phyloP scores from a whole-genome alignment of 2,888 invertebrate genomes.

The Ectobius pallidus region DNA sequence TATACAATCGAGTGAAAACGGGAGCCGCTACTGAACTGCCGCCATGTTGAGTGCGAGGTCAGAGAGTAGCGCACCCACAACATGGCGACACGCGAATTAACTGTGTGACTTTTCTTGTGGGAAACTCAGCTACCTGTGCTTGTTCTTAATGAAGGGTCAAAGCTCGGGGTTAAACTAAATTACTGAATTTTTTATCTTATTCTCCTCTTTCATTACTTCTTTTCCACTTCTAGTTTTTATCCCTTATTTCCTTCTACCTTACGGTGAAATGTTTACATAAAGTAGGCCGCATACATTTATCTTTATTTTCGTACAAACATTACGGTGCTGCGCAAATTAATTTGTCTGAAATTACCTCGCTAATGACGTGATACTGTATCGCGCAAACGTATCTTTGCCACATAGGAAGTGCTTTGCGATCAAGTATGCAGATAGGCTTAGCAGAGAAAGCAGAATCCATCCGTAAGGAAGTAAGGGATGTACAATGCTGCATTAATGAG shows the following conservation, averaged over 20 bases:
- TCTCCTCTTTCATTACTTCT: too few relatives aligned
- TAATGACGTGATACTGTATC: constrained; percentile 23
- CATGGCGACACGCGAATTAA: constrained; percentile 26
- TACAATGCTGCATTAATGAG: too few relatives aligned
- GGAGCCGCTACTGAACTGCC: too few relatives aligned
- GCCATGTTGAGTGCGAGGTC: constrained; percentile 22
- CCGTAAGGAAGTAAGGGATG: too few relatives aligned
- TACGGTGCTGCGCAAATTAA: background rate
- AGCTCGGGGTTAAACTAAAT: constrained; percentile 20
- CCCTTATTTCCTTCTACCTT: background rate
- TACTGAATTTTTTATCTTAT: background rate
- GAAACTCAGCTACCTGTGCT: constrained; percentile 22
- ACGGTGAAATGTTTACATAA: background rate
- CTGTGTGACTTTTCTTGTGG: constrained; percentile 40
- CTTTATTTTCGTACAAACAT: constrained; percentile 3
- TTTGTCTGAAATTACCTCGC: constrained; percentile 10
- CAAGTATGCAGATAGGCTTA: background rate
- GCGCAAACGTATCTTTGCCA: background rate
- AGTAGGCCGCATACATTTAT: background rate
- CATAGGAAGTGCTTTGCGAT: background rate
- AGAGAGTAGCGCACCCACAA: constrained; percentile 30
- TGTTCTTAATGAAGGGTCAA: constrained; percentile 25
- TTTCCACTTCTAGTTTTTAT: background rate
- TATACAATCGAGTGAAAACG: too few relatives aligned
- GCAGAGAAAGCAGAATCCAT: too few relatives aligned